Percentiles rank a stretch among this genome's conserved stretches.
phyloP scores from a whole-genome alignment of 2,113 vertebrate genomes.

The Indicator maculatus region DNA sequence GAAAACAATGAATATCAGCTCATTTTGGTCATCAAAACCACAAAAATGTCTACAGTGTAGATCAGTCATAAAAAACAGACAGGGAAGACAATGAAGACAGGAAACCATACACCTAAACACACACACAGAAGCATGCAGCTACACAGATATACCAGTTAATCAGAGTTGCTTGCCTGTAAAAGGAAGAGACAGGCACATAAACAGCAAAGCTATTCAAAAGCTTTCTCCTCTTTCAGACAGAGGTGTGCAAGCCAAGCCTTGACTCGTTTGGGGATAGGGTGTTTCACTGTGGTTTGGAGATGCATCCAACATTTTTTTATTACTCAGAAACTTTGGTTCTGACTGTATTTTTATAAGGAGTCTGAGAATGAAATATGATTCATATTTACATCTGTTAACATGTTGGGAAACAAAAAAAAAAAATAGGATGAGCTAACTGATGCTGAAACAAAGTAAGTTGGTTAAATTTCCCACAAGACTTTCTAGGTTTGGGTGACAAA shows the following conservation, averaged over 20 bases:
- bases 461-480: conserved; percentile 66
- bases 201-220: conserved; percentile 15
- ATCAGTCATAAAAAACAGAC: conserved; percentile 55
- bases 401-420: conserved; percentile 28
- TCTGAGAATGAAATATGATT: conserved; percentile 77
- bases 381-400: conserved; percentile 76
- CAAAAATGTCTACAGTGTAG: conserved; percentile 57
- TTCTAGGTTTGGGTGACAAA: conserved; percentile 64
- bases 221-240: conserved; percentile 52
- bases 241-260: conserved; percentile 67
- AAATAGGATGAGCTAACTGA: conserved; percentile 61
- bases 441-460: conserved; percentile 52
- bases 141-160: neutral
- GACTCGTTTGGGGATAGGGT: conserved; percentile 67
- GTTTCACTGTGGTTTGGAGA: conserved; percentile 74
- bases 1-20: conserved; percentile 11
- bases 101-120: conserved; percentile 30
- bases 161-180: conserved; percentile 24
- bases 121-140: neutral
- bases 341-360: conserved; percentile 63
- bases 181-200: conserved; percentile 52
- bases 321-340: conserved; percentile 74
- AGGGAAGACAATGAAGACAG: conserved; percentile 21
- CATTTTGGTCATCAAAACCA: conserved; percentile 51
- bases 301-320: conserved; percentile 62